Base-by-base conservation (phyloP, 2,797 vertebrate species). In the Danio kyathit region DNA sequence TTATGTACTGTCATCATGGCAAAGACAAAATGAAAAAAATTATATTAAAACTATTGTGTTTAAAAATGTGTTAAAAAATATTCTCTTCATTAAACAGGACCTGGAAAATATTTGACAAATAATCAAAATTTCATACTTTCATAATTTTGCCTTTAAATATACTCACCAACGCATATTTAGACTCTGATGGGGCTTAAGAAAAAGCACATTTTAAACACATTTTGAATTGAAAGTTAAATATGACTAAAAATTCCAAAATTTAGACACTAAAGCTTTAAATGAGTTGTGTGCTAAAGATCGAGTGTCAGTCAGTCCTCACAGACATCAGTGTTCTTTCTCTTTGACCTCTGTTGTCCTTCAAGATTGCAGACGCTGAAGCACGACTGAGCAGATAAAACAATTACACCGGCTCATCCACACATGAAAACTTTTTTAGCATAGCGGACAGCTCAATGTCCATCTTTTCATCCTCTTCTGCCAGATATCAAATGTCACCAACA, bases 371-470 rank as follows among this genome's bases (percentile, higher is more conserved):
- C 48, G 14, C n/a, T 74, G 78, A 59, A 78, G 61, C 82, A 74
- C 8, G 57, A 63, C 61, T 44, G 56, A 71, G 51, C 49, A 49
- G 70, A 65, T 61, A 56, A 49, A 74, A 49, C 79, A 54, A 60
- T 79, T 79, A 66, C 69, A 82, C 65, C 61, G 69, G 76, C 69
- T 79, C 43, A 71, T 40, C 63, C 56, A 41, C 52, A 81, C 48
- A 38, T 76, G 44, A 72, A 77, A 44, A 61, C 29, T 14, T 48
- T 21, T 54, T 46, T 60, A 51, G 52, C 10, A 59, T 40, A 59
- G 21, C 56, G 51, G 13, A 66, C 63, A 67, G 61, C 70, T 72
- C 17, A 57, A n/a, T 19, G 17, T 72, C 40, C 40, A 44, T 29
- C 43, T 16, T 60, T 60, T 29, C 43, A 48, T 60, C 56, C 8